phyloP scores from a whole-genome alignment of 2,113 vertebrate species.

The Lepisosteus osseus region DNA sequence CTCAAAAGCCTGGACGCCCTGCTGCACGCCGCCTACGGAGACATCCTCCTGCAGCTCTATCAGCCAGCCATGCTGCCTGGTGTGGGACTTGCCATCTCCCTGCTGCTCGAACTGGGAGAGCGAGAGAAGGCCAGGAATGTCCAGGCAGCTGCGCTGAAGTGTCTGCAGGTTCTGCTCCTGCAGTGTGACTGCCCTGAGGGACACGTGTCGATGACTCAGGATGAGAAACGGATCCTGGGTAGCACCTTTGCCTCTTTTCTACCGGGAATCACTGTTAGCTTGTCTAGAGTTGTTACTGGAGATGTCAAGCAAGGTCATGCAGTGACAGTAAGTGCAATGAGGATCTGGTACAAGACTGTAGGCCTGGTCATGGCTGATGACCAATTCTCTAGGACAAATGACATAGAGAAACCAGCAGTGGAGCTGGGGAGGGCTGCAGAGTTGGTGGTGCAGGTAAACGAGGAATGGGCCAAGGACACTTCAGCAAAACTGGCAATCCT shows the following conservation, averaged over 20 bases:
- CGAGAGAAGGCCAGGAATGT: conserved; percentile 75
- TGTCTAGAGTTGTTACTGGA: conserved; percentile 76
- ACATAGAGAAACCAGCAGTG: conserved; percentile 23
- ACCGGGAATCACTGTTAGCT: conserved; percentile 77
- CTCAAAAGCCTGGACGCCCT: conserved; percentile 71
- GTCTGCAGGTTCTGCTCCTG: conserved; percentile 73
- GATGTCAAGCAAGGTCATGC: conserved; percentile 83
- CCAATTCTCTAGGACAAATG: conserved; percentile 58
- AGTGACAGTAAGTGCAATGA: conserved; percentile 69
- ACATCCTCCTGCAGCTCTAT: conserved; percentile 72
- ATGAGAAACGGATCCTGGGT: conserved; percentile 57
- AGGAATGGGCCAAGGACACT: conserved; percentile 76
- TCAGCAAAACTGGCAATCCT: conserved; percentile 67
- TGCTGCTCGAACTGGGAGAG: conserved; percentile 78
- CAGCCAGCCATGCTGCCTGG: conserved; percentile 75
- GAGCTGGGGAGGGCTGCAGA: conserved; percentile 60
- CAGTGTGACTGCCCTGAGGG: conserved; percentile 76
- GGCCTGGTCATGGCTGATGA: conserved; percentile 77
- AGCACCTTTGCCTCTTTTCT: conserved; percentile 83
- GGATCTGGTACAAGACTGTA: conserved; percentile 70
- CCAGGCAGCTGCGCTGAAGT: conserved; percentile 72
- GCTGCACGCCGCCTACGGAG: conserved; percentile 76
- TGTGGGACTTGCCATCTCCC: conserved; percentile 78
- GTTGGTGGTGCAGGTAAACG: conserved; percentile 71
- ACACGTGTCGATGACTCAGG: conserved; percentile 41